Base-by-base conservation (phyloP, 2,797 vertebrate species). In the Phalloptychus januarius region DNA sequence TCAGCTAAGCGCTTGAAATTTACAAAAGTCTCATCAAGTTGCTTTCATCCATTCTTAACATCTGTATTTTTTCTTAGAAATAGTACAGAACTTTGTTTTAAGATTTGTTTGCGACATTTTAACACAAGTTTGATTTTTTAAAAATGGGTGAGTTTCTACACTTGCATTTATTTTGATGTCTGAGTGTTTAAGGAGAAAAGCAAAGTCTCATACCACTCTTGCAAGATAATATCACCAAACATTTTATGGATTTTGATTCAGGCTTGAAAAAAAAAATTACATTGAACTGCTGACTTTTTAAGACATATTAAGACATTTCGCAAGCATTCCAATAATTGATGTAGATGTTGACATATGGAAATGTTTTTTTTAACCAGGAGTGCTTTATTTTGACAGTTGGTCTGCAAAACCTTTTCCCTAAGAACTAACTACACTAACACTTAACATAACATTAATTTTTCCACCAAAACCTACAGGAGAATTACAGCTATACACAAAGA, bases 401-500 rank as follows among this genome's bases (percentile, higher is more conserved):
- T 87, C 87, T 79, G 81, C 85, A 87, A 89, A 92, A 88, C 52
- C 72, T 2, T 81, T 88, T 76, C 69, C 83, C 84, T 87, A 80
- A 82, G 81, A 86, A 86, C 89, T 92, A 92, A 91, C 92, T 93
- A 93, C 81, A 80, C 90, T 93, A 93, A 94, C 91, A 94, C 90
- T 89, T 92, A 87, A 94, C 89, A 90, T 86, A 84, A 87, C 83
- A 82, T 89, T 90, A 50, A 88, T 88, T 87, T 93, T 77, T 91
- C 76, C 91, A 91, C 88, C 90, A 93, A 94, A 93, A 92, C 72
- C 92, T 94, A 94, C 76, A 73, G 84, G 88, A 88, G 87, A 92
- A 92, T 89, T 92, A 91, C 87, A 91, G 92, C 92, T 93, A 93
- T 93, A 93, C 92, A 91, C 85, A 88, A 93, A 90, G 91, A 95